Base-by-base conservation (phyloP, 2,797 vertebrate genomes). In the Semaprochilodus insignis region DNA sequence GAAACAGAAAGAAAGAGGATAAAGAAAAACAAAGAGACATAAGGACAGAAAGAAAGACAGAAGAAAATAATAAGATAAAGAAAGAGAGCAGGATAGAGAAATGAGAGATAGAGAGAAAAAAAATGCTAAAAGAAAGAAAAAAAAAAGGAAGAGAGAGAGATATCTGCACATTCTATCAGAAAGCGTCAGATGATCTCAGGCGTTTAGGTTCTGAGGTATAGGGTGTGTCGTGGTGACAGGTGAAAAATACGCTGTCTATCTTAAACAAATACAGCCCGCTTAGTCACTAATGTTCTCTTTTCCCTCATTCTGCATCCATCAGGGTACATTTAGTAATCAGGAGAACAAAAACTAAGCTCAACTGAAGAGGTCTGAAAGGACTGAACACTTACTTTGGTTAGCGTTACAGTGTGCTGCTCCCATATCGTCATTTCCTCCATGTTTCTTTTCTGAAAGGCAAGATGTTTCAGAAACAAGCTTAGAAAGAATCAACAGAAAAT, bases 391-490 rank as follows among this genome's bases (percentile, higher is more conserved):
- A 97, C 97, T 93, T 96, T 97, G 92, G 63, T 93, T 23, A 99
- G 87, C 0, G 95, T 97, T 88, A 97, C 94, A 0, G 97, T 99
- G 72, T 98, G 95, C 90, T 99, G 97, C 90, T 99, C 97, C 98
- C 97, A 99, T 93, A 99, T 98, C 34, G 92, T 94, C 93, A 98
- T 92, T 87, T 98, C 97, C 91, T 99, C 97, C 98, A 99, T 99
- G 87, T 92, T 92, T 83, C 93, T 81, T 87, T 94, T 94, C 94
- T 94, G 88, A 91, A 89, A 27, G 1, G 65, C 78, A n/a, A 74
- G 83, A 44, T 81, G 79, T 44, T 51, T 16, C 23, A 51, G 17
- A 13, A 13, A 77, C 60, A 54, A 23, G 71, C 23, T 17, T 54
- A 34, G 27, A 67, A 31, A 83, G 0, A 27, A 60, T 59, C 76